Percentiles rank a stretch among this genome's conserved stretches.
Conservation (phyloP, 2,797 vertebrate species). For the Fratercula arctica region DNA sequence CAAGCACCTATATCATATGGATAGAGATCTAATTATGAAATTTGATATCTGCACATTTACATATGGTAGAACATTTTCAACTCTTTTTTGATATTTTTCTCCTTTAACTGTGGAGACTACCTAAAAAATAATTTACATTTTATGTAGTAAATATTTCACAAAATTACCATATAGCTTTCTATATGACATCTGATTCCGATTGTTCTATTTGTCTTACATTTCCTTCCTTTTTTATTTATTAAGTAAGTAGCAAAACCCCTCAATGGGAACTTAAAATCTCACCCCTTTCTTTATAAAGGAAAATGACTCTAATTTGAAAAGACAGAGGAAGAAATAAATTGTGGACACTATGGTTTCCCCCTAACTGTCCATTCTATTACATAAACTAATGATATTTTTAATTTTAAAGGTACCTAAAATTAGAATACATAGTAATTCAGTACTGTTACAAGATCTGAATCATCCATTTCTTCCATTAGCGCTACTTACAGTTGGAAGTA, state of each 20-base stretch:
- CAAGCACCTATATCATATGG: background rate
- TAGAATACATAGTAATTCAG: background rate
- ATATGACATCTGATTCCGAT: background rate
- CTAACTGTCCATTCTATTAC: background rate
- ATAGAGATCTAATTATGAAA: background rate
- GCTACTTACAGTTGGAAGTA: background rate
- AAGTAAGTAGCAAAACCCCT: background rate
- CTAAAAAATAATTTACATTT: background rate
- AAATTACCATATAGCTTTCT: background rate
- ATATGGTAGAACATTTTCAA: background rate
- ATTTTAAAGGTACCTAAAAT: background rate
- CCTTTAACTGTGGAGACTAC: background rate
- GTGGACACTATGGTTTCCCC: accelerated
- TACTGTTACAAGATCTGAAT: background rate
- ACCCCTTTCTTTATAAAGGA: background rate
- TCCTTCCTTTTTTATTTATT: background rate
- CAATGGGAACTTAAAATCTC: background rate
- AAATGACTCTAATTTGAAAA: background rate
- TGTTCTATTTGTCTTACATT: background rate
- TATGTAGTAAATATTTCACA: background rate
- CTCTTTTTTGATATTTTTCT: background rate
- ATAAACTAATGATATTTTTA: background rate
- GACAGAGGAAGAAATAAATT: background rate
- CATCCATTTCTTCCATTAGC: background rate
- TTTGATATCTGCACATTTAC: background rate